Conservation (phyloP, 30 jellyfish, hydroid and myxozoan species). For the Turritopsis rubra region DNA sequence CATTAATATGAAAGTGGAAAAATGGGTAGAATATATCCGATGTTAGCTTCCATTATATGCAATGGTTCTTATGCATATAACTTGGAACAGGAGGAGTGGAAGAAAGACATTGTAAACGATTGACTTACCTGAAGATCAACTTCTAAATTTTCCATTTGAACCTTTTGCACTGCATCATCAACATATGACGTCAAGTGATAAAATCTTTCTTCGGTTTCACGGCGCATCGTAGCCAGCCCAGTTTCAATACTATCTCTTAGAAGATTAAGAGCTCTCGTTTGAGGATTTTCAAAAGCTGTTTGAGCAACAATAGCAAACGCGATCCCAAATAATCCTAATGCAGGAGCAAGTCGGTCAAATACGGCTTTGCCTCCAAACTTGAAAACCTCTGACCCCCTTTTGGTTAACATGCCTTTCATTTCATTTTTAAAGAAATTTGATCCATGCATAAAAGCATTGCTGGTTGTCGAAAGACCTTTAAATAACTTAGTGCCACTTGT, state of each 20-base stretch:
- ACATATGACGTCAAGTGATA: neutral
- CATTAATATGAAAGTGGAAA: too few relatives aligned
- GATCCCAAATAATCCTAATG: neutral
- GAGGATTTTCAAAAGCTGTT: neutral
- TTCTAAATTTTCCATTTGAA: neutral
- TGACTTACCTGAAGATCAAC: neutral
- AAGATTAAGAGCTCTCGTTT: neutral
- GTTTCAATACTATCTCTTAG: neutral
- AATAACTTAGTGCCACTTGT: neutral
- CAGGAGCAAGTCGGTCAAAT: neutral
- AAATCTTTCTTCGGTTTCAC: neutral
- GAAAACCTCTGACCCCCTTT: neutral
- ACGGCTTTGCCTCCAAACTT: neutral
- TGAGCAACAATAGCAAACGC: neutral
- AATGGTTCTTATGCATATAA: too few relatives aligned
- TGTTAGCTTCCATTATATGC: too few relatives aligned
- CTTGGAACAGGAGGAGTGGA: too few relatives aligned
- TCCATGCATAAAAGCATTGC: neutral
- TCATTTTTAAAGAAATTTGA: neutral
- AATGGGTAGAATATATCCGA: too few relatives aligned
- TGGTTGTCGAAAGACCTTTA: neutral
- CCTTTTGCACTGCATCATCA: neutral
- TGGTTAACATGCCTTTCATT: neutral
- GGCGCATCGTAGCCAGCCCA: neutral
- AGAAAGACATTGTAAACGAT: neutral